Evolutionary conservation across 2,888 invertebrate genomes (phyloP), one percentile per base, ranked within the genome.

Genomic region (Melikaiella ostensackeni): DNA sequence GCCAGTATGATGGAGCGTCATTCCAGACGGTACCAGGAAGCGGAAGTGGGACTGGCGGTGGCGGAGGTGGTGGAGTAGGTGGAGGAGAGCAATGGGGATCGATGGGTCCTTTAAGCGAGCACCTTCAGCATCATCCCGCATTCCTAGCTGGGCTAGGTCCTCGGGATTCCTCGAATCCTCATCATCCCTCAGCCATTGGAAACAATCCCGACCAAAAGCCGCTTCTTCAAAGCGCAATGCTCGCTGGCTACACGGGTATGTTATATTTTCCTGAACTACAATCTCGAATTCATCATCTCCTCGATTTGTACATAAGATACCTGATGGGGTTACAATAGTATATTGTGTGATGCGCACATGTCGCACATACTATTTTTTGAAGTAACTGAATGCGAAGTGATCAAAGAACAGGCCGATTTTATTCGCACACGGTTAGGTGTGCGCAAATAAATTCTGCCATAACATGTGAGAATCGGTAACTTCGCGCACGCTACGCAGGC

Each of bases 1-100:
- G 92, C 62, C 93, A 94, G 55, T 95, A 95, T 89, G 95, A 95
- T 87, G 92, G 94, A 75, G 92, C 94, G 80, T 94, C 95, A 81
- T 96, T 96, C 91, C 96, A 96, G 90, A 95, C 96, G 78, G 96
- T 96, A 85, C 95, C 95, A 64, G 94, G 93, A 84, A 94, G 94
- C 87, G 92, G 94, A 80, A 92, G 92, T 77, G 92, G 89, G 78
- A 91, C 87, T 81, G 90, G 91, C 80, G 91, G 84, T 66, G 86
- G 84, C 75, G 84, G 86, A 55, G 84, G 89, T 64, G 89, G 87
- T 21, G 92, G 92, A 74, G 94, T 93, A 66, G 93, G 93, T 83
- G 94, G 92, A 93, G 92, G 78, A 16, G 93, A 93, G 75, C 93
- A 93, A 83, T 93, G 92, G 94, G 93, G 88, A 87, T 87, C 91